These are phyloP conservation scores for Percina caprodes DNA, from an alignment of 2,113 vertebrate genomes.

Conservation along the genomic window DNA sequence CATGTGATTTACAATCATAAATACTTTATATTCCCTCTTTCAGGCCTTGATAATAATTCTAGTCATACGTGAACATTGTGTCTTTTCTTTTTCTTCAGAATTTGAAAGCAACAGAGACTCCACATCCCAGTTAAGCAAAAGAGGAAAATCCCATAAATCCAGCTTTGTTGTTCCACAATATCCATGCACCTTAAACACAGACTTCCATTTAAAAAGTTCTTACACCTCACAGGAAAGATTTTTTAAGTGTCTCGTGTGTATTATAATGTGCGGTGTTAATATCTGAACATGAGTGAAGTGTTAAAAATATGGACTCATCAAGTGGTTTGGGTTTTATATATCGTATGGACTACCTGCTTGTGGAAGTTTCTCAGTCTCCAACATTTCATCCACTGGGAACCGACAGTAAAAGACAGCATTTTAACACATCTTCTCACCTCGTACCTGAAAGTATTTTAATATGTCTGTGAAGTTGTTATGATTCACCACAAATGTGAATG, in stretches of 20 bases:
- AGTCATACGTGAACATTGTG: background rate
- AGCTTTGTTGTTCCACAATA: background rate
- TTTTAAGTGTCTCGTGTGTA: conserved; percentile 28
- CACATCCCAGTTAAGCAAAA: conserved; percentile 54
- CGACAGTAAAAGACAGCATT: conserved; percentile 27
- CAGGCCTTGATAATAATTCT: background rate
- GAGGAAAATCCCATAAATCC: background rate
- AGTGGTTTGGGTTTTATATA: conserved; percentile 6
- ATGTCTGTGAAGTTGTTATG: conserved; percentile 46
- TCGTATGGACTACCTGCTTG: conserved; percentile 32
- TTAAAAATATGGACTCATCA: conserved; percentile 9
- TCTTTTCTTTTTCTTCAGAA: conserved; percentile 51
- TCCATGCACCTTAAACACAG: conserved; percentile 26
- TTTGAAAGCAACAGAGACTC: conserved; percentile 60
- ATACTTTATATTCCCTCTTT: background rate
- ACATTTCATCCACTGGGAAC: conserved; percentile 25
- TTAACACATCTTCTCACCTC: conserved; percentile 13
- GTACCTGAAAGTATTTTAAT: conserved; percentile 49
- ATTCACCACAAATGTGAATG: conserved; percentile 74
- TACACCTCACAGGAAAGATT: conserved; percentile 34
- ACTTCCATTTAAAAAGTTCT: conserved; percentile 42
- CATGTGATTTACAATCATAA: background rate
- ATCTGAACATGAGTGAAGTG: conserved; percentile 12
- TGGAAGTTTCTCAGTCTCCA: conserved; percentile 20
- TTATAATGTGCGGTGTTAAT: conserved; percentile 35